Evolutionary conservation across 2,797 vertebrate species (phyloP), one percentile per base, ranked within the genome.

Genomic region (Danio aesculapii): DNA sequence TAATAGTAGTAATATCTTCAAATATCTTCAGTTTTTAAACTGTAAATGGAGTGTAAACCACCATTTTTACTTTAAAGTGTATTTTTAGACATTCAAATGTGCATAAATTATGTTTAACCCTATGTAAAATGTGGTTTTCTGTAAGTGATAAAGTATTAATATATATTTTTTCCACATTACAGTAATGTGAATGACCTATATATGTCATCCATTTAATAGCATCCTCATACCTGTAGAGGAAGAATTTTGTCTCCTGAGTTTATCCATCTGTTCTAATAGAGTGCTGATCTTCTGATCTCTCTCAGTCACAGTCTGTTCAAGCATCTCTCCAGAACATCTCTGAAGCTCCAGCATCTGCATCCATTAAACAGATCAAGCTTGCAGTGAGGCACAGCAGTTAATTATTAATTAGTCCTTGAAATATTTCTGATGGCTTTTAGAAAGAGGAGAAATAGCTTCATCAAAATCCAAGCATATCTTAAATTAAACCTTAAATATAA

Each of bases 201-300:
- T n/a, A 64, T 66, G 6, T 19, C 43, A 55, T 52, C 11, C n/a
- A 9, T 11, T 43, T 75, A 68, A 30, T 50, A 59, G 8, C 21
- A 8, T 68, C 3, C 6, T 43, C 21, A 16, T 81, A 95, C 95
- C 95, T 91, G 92, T 21, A 0, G 87, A 82, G 77, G 89, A 67
- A 19, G 78, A 81, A 0, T 89, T 85, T 68, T 92, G 89, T 66
- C 57, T 90, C 88, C 87, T 92, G 44, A 95, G 4, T 49, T 85
- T 93, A 83, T 95, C 90, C 0, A 89, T 83, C 84, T 95, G 92
- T 0, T 57, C 87, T 85, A 17, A 85, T 80, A 95, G 88, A 58
- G 72, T 90, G 0, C 74, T 61, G 0, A 95, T 93, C 79, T 93
- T 93, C 55, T 90, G 66, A 87, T 95, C 94, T 82, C 89, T 89